Evolutionary conservation across 2,113 vertebrate species (phyloP).

Genomic region (Ochotona curzoniae): DNA sequence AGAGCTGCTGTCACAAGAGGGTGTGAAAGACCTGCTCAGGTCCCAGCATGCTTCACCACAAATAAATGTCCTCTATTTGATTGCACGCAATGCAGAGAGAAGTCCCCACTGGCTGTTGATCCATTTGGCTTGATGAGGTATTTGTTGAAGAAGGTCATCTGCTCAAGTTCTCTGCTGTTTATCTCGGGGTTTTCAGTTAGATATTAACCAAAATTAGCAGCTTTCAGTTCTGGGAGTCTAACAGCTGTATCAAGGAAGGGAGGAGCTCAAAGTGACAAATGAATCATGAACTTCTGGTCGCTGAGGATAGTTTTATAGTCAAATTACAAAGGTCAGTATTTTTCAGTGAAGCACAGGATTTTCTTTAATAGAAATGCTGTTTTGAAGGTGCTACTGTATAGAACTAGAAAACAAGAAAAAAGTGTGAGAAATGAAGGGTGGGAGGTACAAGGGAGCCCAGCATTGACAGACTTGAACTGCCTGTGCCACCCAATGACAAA

Average conservation of each 20-base stretch:
- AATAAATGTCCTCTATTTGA: neutral
- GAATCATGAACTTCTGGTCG: neutral
- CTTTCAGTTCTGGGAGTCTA: slow-evolving; percentile 39
- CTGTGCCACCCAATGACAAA: neutral
- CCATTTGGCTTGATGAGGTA: slow-evolving; percentile 23
- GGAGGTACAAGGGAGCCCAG: neutral
- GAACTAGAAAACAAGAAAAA: slow-evolving; percentile 32
- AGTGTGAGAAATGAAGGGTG: neutral
- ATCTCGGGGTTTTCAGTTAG: neutral
- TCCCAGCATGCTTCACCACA: neutral
- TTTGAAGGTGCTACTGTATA: slow-evolving; percentile 37
- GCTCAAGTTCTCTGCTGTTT: slow-evolving; percentile 37
- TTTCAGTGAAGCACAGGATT: slow-evolving; percentile 5
- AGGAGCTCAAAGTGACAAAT: neutral
- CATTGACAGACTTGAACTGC: neutral
- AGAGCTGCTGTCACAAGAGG: neutral
- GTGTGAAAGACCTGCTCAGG: neutral
- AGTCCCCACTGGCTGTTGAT: neutral
- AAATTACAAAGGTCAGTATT: neutral
- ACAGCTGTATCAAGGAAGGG: neutral
- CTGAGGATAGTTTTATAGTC: neutral
- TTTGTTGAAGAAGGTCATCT: slow-evolving; percentile 49
- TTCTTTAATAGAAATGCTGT: slow-evolving; percentile 44
- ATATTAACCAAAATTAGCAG: slow-evolving; percentile 41
- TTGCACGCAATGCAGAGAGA: neutral